A percentile compares a stretch with the other conserved stretches of the same genome.
phyloP scores from a whole-genome alignment of 2,113 vertebrate genomes.

The Scatophagus argus region DNA sequence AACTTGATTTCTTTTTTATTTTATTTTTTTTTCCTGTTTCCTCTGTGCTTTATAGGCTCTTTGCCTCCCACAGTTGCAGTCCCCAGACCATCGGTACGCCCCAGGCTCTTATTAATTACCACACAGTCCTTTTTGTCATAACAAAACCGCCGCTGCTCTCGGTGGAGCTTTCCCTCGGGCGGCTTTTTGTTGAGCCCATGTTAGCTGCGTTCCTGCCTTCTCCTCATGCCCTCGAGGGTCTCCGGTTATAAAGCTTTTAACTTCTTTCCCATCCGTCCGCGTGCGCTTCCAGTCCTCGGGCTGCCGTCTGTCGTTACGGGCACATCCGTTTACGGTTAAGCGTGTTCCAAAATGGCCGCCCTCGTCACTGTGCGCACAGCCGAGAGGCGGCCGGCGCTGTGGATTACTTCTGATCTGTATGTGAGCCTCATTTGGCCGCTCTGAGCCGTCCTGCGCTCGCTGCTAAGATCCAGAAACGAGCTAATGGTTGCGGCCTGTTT shows the following conservation, averaged over 20 bases:
- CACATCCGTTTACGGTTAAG: constrained; percentile 34
- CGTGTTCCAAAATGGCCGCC: constrained; percentile 29
- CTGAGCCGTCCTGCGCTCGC: neutral
- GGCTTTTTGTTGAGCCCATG: constrained; percentile 31
- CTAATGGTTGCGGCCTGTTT: constrained; percentile 15
- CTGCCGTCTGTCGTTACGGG: neutral
- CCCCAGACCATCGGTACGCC: constrained; percentile 41
- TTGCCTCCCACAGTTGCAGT: constrained; percentile 43
- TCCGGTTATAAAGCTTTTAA: constrained; percentile 37
- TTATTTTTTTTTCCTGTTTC: neutral
- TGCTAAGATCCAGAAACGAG: neutral
- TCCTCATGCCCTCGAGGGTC: constrained; percentile 17
- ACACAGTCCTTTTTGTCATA: constrained; percentile 58
- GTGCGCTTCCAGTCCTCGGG: neutral
- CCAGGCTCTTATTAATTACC: constrained; percentile 67
- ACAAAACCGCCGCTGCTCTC: constrained; percentile 32
- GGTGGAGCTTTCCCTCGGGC: constrained; percentile 32
- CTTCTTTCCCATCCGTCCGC: constrained; percentile 13
- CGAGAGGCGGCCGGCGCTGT: neutral
- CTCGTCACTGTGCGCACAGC: neutral
- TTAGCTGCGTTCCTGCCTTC: constrained; percentile 18
- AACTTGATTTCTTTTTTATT: neutral
- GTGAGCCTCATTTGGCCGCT: neutral
- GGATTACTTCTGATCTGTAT: constrained; percentile 11
- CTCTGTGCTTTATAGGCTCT: constrained; percentile 13